Percentiles rank a stretch among this genome's conserved stretches.
phyloP scores from a whole-genome alignment of 2,888 invertebrate species.

The Conistra vaccinii region DNA sequence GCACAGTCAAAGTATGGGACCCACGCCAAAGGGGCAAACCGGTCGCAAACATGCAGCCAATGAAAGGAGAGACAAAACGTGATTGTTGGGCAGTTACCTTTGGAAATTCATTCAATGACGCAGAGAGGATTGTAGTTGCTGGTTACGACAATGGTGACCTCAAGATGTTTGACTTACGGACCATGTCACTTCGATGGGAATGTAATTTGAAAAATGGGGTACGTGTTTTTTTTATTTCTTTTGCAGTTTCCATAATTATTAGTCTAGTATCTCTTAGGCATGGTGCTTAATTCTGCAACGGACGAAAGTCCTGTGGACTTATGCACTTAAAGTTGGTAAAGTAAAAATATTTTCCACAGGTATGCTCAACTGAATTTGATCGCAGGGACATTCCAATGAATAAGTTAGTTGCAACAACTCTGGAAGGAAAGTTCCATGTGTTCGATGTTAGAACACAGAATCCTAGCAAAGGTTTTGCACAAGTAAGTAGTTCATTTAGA shows the following conservation, averaged over 20 bases:
- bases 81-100: conserved; percentile 99
- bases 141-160: conserved; percentile 99
- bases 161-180: conserved; percentile 97
- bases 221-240: not conserved
- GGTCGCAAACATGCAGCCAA: conserved; percentile 96
- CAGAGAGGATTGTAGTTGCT: conserved; percentile 96
- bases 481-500: conserved; percentile 78
- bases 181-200: conserved; percentile 97
- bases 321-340: not conserved
- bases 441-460: conserved; percentile 97
- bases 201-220: conserved; percentile 97
- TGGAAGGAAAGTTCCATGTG: conserved; percentile 97
- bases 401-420: conserved; percentile 97
- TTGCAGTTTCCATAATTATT: not conserved
- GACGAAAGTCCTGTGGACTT: not conserved
- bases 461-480: conserved; percentile 96
- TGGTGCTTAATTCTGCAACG: not conserved
- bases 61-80: conserved; percentile 92
- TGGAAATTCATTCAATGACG: conserved; percentile 96
- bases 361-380: conserved; percentile 97
- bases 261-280: not conserved
- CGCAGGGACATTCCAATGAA: conserved; percentile 98
- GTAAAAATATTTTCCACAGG: conserved; percentile 77
- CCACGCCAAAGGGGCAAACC: conserved; percentile 96
- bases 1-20: conserved; percentile 98